phyloP scores from a whole-genome alignment of 2,113 vertebrate genomes.

The Gallinago paraguaiae region DNA sequence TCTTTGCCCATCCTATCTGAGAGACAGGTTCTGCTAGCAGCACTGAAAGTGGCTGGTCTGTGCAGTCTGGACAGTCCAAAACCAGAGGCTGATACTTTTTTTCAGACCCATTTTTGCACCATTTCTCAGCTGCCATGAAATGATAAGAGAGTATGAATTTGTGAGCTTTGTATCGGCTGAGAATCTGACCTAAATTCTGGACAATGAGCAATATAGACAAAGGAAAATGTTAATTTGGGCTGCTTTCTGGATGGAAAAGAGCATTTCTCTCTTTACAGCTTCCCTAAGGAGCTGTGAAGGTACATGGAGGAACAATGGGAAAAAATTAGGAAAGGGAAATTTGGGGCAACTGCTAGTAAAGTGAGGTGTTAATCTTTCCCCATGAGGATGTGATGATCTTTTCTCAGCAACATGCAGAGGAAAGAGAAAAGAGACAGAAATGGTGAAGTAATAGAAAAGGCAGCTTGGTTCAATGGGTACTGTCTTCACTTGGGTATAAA shows the following conservation, averaged over 20 bases:
- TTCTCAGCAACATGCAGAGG: not conserved
- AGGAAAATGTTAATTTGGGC: not conserved
- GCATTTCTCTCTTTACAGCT: not conserved
- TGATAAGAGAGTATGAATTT: not conserved
- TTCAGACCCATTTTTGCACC: not conserved
- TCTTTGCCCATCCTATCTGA: not conserved
- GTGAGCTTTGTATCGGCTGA: not conserved
- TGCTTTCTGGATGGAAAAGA: not conserved
- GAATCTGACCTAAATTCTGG: not conserved
- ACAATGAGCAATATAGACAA: not conserved
- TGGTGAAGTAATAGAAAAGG: not conserved
- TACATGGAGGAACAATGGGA: not conserved
- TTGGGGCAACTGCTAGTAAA: not conserved
- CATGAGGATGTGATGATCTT: not conserved
- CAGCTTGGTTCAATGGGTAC: not conserved
- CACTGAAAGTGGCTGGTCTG: not conserved
- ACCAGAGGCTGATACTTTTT: not conserved
- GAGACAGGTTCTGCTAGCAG: not conserved
- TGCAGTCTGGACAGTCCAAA: not conserved
- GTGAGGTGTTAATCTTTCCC: not conserved
- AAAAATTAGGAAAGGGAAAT: not conserved
- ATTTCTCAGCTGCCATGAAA: not conserved
- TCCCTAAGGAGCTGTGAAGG: not conserved
- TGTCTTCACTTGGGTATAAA: not conserved
- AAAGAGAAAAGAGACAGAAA: not conserved